These are phyloP conservation scores for Drosophila sturtevanti DNA, from an alignment of 1,140 invertebrate species.

Conservation along the genomic window DNA sequence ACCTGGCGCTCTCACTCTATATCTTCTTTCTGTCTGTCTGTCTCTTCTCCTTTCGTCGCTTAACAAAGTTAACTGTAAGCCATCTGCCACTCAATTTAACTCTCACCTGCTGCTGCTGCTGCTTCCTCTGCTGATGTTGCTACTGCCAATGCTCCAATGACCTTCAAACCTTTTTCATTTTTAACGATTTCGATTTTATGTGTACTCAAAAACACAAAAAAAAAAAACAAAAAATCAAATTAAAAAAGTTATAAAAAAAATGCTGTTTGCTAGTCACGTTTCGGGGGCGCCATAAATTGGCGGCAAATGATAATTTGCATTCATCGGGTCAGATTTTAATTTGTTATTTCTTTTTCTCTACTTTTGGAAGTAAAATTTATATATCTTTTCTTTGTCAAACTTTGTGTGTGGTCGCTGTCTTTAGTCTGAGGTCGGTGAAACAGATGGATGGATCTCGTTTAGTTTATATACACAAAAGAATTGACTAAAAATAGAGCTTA, in stretches of 20 bases:
- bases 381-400: not conserved
- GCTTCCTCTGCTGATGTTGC: conserved; percentile 9
- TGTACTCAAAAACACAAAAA: conserved; percentile 24
- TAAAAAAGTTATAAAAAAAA: conserved; percentile 47
- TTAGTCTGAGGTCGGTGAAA: not conserved
- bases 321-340: conserved; percentile 54
- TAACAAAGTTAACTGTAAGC: conserved; percentile 44
- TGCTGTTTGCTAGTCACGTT: conserved; percentile 69
- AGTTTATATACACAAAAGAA: conserved; percentile 8
- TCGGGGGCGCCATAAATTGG: conserved; percentile 74
- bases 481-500: conserved; percentile 22
- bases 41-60: conserved; percentile 1
- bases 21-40: not conserved
- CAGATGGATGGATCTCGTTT: not conserved
- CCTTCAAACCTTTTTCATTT: conserved; percentile 64
- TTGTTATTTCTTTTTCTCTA: conserved; percentile 57
- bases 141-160: conserved; percentile 52
- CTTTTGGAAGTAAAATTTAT: conserved; percentile 34
- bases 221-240: conserved; percentile 9
- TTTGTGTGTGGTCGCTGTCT: conserved; percentile 25
- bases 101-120: conserved; percentile 32
- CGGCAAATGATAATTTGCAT: conserved; percentile 65
- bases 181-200: conserved; percentile 44
- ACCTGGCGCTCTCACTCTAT: conserved; percentile 26
- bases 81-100: conserved; percentile 28